Conservation (phyloP, 2,888 invertebrate species). For the Sarcophaga caerulescens region DNA sequence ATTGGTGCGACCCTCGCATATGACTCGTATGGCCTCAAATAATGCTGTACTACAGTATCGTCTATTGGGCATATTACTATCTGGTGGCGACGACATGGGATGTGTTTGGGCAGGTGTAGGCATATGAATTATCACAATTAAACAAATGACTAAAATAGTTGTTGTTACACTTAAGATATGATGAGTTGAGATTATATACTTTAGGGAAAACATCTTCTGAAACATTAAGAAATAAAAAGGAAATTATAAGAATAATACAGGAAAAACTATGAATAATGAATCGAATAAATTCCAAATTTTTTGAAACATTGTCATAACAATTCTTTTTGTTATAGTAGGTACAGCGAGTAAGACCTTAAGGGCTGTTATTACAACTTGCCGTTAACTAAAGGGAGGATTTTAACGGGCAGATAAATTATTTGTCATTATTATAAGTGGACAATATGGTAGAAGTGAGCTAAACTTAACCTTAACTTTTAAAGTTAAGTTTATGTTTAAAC, state of each 20-base stretch:
- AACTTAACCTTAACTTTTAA: too few species aligned
- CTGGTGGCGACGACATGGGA: conserved; percentile 64
- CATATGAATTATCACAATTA: conserved; percentile 61
- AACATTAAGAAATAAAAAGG: conserved; percentile 21
- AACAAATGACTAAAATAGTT: conserved; percentile 65
- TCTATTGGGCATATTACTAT: conserved; percentile 70
- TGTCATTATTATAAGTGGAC: too few species aligned
- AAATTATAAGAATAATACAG: background rate
- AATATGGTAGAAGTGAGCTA: too few species aligned
- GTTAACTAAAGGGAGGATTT: too few species aligned
- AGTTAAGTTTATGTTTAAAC: too few species aligned
- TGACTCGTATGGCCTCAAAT: conserved; percentile 74
- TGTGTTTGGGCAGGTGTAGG: conserved; percentile 66
- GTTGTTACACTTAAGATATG: conserved; percentile 62
- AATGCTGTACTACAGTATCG: conserved; percentile 76
- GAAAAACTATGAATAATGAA: too few species aligned
- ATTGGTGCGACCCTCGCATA: conserved; percentile 75
- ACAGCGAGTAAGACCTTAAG: too few species aligned
- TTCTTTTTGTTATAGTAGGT: too few species aligned
- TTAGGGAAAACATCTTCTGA: conserved; percentile 73
- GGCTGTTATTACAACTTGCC: too few species aligned
- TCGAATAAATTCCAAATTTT: too few species aligned
- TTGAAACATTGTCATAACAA: too few species aligned
- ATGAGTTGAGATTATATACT: conserved; percentile 49
- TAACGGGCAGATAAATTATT: too few species aligned